Percentiles rank a stretch among this genome's conserved stretches.
Conservation (phyloP, 2,797 vertebrate genomes). For the Pangasius mekongensis region DNA sequence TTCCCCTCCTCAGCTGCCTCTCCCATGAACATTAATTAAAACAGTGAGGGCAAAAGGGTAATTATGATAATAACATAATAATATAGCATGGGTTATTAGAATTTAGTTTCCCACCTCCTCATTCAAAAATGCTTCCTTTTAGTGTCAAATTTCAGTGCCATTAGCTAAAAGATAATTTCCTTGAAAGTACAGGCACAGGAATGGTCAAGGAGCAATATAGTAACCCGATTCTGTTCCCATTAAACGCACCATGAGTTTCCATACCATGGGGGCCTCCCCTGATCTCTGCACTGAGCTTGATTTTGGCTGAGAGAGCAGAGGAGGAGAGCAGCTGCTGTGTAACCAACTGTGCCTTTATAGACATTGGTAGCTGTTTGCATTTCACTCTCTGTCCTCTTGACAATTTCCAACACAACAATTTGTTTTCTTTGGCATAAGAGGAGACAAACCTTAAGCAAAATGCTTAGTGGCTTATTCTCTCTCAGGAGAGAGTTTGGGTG, state of each 20-base stretch:
- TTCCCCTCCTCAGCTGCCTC: constrained; percentile 63
- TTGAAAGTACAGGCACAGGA: constrained; percentile 75
- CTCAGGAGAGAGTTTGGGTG: not conserved
- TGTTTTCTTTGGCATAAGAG: constrained; percentile 50
- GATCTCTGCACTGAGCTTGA: constrained; percentile 50
- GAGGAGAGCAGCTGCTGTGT: constrained; percentile 47
- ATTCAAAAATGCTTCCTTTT: constrained; percentile 76
- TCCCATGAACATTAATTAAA: constrained; percentile 81
- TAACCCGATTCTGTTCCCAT: constrained; percentile 67
- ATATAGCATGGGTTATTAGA: constrained; percentile 78
- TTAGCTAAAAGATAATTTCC: constrained; percentile 75
- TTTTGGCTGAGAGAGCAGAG: constrained; percentile 48
- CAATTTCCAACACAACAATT: constrained; percentile 50
- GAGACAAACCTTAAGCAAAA: constrained; percentile 51
- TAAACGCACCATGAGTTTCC: constrained; percentile 59
- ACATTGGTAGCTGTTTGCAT: constrained; percentile 61
- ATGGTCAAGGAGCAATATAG: constrained; percentile 64
- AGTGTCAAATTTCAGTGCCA: constrained; percentile 75
- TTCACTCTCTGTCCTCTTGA: constrained; percentile 45
- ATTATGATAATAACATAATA: constrained; percentile 86
- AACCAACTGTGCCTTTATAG: constrained; percentile 49
- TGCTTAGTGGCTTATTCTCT: not conserved
- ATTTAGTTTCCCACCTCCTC: constrained; percentile 70
- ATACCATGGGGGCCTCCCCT: constrained; percentile 12
- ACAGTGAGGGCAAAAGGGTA: constrained; percentile 79